Percentiles rank a stretch among this genome's conserved stretches.
These are phyloP conservation scores for Cepaea nemoralis DNA, from an alignment of 1,140 invertebrate species.

Conservation along the genomic window DNA sequence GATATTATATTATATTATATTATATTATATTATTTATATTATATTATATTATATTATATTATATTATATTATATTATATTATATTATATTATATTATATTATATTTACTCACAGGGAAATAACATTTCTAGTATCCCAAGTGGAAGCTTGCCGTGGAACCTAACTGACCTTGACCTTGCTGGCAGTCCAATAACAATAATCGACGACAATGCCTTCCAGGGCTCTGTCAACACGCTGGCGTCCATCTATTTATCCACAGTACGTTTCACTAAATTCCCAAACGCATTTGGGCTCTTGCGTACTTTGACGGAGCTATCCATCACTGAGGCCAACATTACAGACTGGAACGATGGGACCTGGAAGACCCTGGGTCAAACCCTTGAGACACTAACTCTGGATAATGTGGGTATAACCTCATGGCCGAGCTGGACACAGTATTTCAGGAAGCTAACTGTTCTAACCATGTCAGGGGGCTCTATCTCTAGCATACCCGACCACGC, in stretches of 20 bases:
- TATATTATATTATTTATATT: no score
- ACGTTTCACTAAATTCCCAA: not conserved
- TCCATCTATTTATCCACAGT: not conserved
- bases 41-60: no score
- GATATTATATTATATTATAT: no score
- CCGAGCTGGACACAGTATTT: not conserved
- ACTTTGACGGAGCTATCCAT: not conserved
- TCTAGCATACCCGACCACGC: not conserved
- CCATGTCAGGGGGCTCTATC: not conserved
- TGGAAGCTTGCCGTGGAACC: not conserved
- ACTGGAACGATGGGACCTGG: not conserved
- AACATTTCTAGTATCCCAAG: not conserved
- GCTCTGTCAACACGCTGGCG: not conserved
- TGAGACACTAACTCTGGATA: not conserved
- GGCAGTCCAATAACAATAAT: not conserved
- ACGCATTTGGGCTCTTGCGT: not conserved
- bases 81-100: no score
- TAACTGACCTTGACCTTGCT: not conserved
- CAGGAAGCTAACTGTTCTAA: not conserved
- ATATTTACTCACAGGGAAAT: no score
- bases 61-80: no score
- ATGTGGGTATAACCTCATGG: not conserved
- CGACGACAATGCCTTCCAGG: not conserved
- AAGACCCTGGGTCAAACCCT: not conserved
- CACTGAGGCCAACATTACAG: not conserved